Evolutionary conservation across 1,140 invertebrate genomes (phyloP), one percentile per base, ranked within the genome.

Genomic region (Nasonia giraulti): DNA sequence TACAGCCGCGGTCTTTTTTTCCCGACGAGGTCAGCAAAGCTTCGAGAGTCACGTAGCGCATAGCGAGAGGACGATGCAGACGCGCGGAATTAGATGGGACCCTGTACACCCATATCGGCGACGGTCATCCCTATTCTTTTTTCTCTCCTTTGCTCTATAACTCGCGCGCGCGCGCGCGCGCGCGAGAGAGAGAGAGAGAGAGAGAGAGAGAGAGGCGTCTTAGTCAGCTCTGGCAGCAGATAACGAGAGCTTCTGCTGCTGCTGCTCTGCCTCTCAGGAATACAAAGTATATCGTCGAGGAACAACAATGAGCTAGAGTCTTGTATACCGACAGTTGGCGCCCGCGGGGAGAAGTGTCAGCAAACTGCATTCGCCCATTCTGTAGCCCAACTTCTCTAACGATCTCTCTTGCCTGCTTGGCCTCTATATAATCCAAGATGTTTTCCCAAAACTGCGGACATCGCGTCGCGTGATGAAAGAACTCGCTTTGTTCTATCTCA

Each of bases 141-240:
- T 31, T n/a, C 33, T 74, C 73, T 74, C 73, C 71, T 37, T 37
- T 40, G 6, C 14, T 71, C 2, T 71, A 11, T 33, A n/a, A n/a
- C 5, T 71, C 7, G 69, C 0, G 62, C 20, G 14, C 4, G 62
- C 0, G 23, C 0, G 23, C 0, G 23, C 0, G 23, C 0, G 23
- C 0, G 23, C 0, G 23, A 27, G 23, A 27, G 23, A 27, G 23
- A 27, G 23, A 27, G 23, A 27, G 27, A 27, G 27, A 27, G 27
- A 27, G 62, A 7, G 69, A 0, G 62, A 3, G 14, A 0, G 62
- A 7, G 3, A 27, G 62, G 62, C 44, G 47, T 83, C 82, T 83
- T 83, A 83, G 82, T 83, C 82, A 83, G 74, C 82, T 83, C 33
- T 37, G 82, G 73, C 62, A 68, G 81, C 6, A 75, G 75, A 83